Conservation (phyloP, 2,888 invertebrate species). For the Heliconius sara region DNA sequence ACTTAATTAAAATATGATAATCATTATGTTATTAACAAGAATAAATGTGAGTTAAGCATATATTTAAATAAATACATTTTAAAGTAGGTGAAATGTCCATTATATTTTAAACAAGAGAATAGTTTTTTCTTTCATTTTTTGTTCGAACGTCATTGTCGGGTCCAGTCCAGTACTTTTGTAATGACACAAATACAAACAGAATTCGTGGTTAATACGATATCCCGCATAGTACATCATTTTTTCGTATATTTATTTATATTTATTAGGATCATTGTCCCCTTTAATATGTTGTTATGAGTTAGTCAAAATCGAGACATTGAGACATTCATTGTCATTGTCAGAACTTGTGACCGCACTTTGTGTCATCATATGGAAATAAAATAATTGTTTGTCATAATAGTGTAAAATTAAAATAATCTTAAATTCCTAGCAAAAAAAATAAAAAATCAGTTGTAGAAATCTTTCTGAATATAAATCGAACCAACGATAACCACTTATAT, state of each 20-base stretch:
- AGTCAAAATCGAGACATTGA: background rate
- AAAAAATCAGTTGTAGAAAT: background rate
- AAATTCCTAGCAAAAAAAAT: too few species aligned
- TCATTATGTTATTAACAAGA: background rate
- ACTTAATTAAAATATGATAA: slow-evolving; percentile 16
- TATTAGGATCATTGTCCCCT: background rate
- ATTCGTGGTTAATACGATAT: too few species aligned
- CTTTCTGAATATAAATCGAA: background rate
- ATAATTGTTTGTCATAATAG: too few species aligned
- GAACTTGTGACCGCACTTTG: too few species aligned
- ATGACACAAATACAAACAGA: too few species aligned
- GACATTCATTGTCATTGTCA: background rate
- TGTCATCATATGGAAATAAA: too few species aligned
- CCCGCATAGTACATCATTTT: background rate
- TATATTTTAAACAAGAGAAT: background rate
- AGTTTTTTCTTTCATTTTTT: too few species aligned
- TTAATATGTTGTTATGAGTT: background rate
- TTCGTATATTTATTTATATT: background rate
- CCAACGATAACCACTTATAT: background rate
- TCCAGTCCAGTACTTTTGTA: too few species aligned
- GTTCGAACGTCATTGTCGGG: too few species aligned
- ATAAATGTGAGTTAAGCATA: background rate
- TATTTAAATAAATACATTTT: slow-evolving; percentile 10
- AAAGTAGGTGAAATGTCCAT: background rate
- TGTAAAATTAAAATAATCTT: too few species aligned